phyloP scores from a whole-genome alignment of 2,113 vertebrate species.

The Setophaga petechia region DNA sequence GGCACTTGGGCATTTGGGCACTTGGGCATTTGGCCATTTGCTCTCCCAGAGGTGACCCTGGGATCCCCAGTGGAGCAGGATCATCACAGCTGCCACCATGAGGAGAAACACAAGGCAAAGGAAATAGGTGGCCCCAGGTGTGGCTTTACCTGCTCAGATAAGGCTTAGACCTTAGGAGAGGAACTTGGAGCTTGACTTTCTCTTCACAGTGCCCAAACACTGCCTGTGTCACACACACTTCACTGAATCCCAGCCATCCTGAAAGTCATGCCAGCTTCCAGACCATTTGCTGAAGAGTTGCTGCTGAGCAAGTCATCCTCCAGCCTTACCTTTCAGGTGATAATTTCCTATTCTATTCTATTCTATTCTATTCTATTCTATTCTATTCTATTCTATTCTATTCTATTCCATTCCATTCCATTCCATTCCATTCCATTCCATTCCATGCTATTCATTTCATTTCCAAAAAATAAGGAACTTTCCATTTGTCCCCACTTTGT shows the following conservation, averaged over 20 bases:
- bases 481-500: not conserved
- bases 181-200: not conserved
- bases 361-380: not conserved
- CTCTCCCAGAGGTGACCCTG: too few species aligned
- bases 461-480: not conserved
- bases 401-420: not conserved
- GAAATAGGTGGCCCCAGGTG: not conserved
- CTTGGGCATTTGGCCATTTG: too few species aligned
- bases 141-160: not conserved
- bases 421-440: not conserved
- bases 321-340: not conserved
- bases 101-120: not conserved
- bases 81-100: fast-evolving
- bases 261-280: too few species aligned
- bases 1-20: too few species aligned
- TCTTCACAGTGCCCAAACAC: not conserved
- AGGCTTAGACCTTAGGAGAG: not conserved
- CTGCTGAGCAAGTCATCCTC: not conserved
- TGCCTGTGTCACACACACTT: not conserved
- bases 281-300: not conserved
- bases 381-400: not conserved
- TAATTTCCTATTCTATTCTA: not conserved
- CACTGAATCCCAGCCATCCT: not conserved
- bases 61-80: fast-evolving
- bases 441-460: not conserved